Percentiles rank a stretch among this genome's conserved stretches.
phyloP scores from a whole-genome alignment of 2,113 vertebrate genomes.

The Heteronetta atricapilla region DNA sequence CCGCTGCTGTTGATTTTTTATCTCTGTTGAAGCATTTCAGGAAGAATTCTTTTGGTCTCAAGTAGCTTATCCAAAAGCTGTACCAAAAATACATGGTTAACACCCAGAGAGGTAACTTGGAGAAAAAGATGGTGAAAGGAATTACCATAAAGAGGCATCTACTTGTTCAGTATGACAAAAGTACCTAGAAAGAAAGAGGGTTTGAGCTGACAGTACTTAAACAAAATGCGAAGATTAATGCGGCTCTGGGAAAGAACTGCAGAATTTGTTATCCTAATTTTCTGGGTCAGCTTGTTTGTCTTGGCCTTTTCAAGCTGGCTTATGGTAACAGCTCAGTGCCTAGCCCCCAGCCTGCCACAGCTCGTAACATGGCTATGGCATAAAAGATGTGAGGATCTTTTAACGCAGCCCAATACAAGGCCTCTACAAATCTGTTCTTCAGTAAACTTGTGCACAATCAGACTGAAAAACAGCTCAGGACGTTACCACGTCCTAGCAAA shows the following conservation, averaged over 20 bases:
- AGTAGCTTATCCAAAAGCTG: neutral
- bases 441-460: neutral
- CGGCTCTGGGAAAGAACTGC: neutral
- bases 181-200: neutral
- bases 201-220: neutral
- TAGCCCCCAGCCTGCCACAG: neutral
- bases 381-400: neutral
- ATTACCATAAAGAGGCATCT: neutral
- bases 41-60: neutral
- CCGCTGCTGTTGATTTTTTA: conserved; percentile 7
- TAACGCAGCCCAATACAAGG: neutral
- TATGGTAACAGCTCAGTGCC: rapidly evolving
- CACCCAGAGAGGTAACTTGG: neutral
- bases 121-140: neutral
- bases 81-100: neutral
- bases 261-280: rapidly evolving
- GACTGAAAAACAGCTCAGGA: neutral
- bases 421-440: neutral
- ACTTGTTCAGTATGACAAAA: neutral
- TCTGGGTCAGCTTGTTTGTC: neutral
- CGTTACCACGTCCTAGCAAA: rapidly evolving
- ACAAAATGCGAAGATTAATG: neutral
- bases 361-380: rapidly evolving
- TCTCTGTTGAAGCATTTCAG: neutral
- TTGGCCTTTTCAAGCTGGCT: neutral